phyloP scores from a whole-genome alignment of 2,797 vertebrate genomes.

The Acanthopagrus latus region DNA sequence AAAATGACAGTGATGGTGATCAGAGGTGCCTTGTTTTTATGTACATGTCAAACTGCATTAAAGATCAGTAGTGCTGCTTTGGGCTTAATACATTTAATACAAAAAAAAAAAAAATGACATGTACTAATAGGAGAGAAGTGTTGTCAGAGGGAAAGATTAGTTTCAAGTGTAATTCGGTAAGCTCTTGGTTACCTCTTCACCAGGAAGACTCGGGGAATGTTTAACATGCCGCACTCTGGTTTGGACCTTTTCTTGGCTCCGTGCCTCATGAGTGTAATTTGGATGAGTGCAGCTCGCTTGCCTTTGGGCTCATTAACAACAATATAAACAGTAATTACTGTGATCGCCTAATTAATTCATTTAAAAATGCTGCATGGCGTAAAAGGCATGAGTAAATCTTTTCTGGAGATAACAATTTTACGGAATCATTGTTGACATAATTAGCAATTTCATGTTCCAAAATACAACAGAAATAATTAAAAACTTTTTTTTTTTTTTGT shows the following conservation, averaged over 20 bases:
- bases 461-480: slow-evolving; percentile 81
- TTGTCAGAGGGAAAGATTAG: slow-evolving; percentile 31
- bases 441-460: slow-evolving; percentile 82
- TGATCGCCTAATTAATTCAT: slow-evolving; percentile 90
- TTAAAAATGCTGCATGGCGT: slow-evolving; percentile 83
- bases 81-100: slow-evolving; percentile 5
- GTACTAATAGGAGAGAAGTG: slow-evolving; percentile 8
- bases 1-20: slow-evolving; percentile 60
- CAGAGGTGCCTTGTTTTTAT: slow-evolving; percentile 25
- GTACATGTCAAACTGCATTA: slow-evolving; percentile 42
- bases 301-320: slow-evolving; percentile 91
- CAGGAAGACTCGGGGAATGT: slow-evolving; percentile 67
- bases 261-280: slow-evolving; percentile 87
- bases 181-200: slow-evolving; percentile 47
- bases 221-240: slow-evolving; percentile 73
- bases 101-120: slow-evolving; percentile 16
- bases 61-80: slow-evolving; percentile 8
- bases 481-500: slow-evolving; percentile 61
- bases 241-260: slow-evolving; percentile 85
- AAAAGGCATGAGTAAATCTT: slow-evolving; percentile 83
- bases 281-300: slow-evolving; percentile 88
- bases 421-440: slow-evolving; percentile 83
- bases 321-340: slow-evolving; percentile 91
- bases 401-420: slow-evolving; percentile 84
- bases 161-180: slow-evolving; percentile 26